These are phyloP conservation scores for Stichopus chloronotus DNA, from an alignment of 35 echinoderm and acorn worm genomes.

Conservation along the genomic window DNA sequence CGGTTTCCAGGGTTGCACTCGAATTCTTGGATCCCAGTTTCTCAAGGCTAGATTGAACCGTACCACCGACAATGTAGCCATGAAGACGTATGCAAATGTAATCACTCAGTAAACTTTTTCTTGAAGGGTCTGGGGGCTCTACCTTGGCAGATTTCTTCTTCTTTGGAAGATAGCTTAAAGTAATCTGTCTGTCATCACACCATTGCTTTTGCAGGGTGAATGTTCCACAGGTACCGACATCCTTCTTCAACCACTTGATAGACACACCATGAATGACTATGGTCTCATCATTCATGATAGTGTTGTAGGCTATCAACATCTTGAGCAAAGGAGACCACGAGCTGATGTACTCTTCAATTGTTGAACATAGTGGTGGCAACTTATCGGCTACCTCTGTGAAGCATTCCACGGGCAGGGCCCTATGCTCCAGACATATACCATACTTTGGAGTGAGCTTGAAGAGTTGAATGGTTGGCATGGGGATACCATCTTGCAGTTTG, in stretches of 20 bases:
- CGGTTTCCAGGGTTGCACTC: background rate
- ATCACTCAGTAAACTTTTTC: background rate
- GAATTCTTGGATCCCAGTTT: background rate
- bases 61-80: background rate
- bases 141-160: background rate
- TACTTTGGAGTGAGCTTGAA: slow-evolving; percentile 82
- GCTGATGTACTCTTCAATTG: slow-evolving; percentile 22
- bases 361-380: slow-evolving; percentile 8
- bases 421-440: slow-evolving; percentile 84
- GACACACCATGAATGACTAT: slow-evolving; percentile 11
- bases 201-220: slow-evolving; percentile 24
- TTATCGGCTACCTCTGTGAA: slow-evolving; percentile 69
- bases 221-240: background rate
- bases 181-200: slow-evolving; percentile 45
- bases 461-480: slow-evolving; percentile 73
- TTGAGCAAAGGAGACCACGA: slow-evolving; percentile 13
- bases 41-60: background rate
- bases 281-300: slow-evolving; percentile 17
- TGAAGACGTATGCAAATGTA: background rate
- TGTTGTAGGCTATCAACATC: slow-evolving; percentile 39
- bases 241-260: background rate
- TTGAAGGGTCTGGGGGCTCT: background rate
- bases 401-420: slow-evolving; percentile 68
- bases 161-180: background rate
- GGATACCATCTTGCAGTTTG: slow-evolving; percentile 52